Evolutionary conservation across 2,113 vertebrate species (phyloP), one percentile per base, ranked within the genome.

Genomic region (Alligator sinensis): DNA sequence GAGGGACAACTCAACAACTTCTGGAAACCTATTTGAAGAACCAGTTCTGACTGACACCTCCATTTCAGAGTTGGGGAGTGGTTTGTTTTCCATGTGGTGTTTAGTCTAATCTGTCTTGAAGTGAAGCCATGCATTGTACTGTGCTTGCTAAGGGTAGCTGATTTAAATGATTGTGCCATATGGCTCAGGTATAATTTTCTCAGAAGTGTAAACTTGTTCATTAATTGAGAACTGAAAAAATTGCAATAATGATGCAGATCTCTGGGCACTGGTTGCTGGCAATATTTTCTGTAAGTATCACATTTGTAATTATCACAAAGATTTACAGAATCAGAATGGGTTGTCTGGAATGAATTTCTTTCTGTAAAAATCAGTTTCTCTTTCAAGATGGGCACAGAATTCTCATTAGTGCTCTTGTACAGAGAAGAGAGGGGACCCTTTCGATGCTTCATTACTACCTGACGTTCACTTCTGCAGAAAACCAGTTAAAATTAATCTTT

Each of bases 151-250:
- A 93, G 89, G 89, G n/a, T 79, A 21, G 3, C 77, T 95, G 89
- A 97, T 96, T 47, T 97, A 96, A 97, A 82, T 68, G 13, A 82
- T 80, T 91, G 54, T 86, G 82, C 25, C 57, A 82, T 85, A 68
- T 79, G 87, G 22, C 86, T 95, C 78, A 70, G 19, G 77, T 86
- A 76, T 79, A 58, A 47, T 92, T 95, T 88, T 95, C 80, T 62
- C 21, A 68, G 25, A 74, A 3, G 15, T 78, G 25, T 63, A 25
- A 66, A 30, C 9, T 21, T 89, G 27, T 82, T 30, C 55, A 25
- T 25, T 86, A 28, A 82, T 57, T 84, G 76, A 47, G 60, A 25
- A n/a, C 2, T 91, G 61, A 57, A 34, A 90, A 79, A 93, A n/a
- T 22, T 61, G 16, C 72, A 75, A 38, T 82, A 64, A 70, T 61